Evolutionary conservation across 2,888 invertebrate species (phyloP), one percentile per base, ranked within the genome.

Genomic region (Limenitis camilla): DNA sequence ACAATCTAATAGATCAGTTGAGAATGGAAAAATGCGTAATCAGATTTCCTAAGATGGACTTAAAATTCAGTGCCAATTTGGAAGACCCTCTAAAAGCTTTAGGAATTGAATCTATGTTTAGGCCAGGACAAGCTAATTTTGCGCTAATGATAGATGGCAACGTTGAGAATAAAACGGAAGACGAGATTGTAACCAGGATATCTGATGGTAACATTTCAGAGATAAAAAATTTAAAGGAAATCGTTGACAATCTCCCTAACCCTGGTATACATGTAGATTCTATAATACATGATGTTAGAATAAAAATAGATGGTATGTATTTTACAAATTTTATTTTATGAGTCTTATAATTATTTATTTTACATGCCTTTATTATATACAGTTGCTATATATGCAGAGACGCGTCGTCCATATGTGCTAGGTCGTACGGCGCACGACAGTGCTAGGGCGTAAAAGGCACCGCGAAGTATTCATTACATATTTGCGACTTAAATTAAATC

Each of bases 1-100:
- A 90, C 27, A 60, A 67, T 0, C 61, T 91, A 33, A 89, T 91
- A 10, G 69, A 66, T 9, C 78, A 77, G 47, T 87, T 89, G 67
- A 70, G 64, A 2, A 76, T 74, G 30, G 79, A 78, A 5, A 79
- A 88, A 5, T 86, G 90, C 29, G 78, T 92, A 2, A 71, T 92
- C 0, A 81, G 91, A 32, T 85, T 92, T 33, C 95, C 95, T 0
- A 93, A 92, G 72, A 92, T 95, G 91, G 90, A 91, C 61, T 76
- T 95, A 1, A 88, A 90, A 56, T 90, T 86, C 42, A 89, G 85
- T 0, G 63, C 90, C 3, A 86, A 89, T 59, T 71, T 94, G 39
- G 90, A 88, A 52, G 58, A 78, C 0, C 65, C 90, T 0, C 74
- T 95, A 4, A 73, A 88, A 58, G 67, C 72, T 3, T 69, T 94